Percentiles rank a stretch among this genome's conserved stretches.
Evolutionary conservation across 2,888 invertebrate genomes (phyloP).

Genomic region (Thysanoteuthis rhombus): DNA sequence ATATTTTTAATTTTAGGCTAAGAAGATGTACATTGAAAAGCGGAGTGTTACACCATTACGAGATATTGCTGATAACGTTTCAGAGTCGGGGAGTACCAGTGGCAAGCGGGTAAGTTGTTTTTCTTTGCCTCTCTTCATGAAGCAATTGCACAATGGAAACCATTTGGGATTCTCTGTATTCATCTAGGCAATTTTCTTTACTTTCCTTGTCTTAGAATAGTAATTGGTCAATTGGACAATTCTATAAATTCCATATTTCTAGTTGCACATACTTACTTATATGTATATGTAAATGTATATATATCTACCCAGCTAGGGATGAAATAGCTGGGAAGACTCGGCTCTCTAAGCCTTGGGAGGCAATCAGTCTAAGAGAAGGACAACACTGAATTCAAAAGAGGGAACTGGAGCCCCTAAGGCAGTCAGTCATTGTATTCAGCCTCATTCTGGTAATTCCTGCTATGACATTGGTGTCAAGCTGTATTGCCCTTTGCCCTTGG

Average conservation of each 20-base stretch:
- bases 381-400: too few species aligned
- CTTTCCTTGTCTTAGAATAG: neutral
- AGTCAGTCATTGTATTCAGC: too few species aligned
- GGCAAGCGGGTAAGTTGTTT: slow-evolving; percentile 46
- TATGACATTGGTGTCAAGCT: too few species aligned
- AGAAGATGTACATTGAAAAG: slow-evolving; percentile 73
- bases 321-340: too few species aligned
- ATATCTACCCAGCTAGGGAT: too few species aligned
- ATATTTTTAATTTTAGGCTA: slow-evolving; percentile 64
- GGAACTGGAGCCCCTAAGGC: too few species aligned
- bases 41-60: slow-evolving; percentile 55
- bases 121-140: neutral
- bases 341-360: too few species aligned
- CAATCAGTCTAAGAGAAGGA: too few species aligned
- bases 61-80: slow-evolving; percentile 58
- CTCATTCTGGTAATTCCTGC: too few species aligned
- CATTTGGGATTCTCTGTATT: neutral
- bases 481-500: too few species aligned
- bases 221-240: neutral
- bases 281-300: neutral
- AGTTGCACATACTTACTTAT: neutral
- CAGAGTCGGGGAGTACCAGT: slow-evolving; percentile 59
- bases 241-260: neutral
- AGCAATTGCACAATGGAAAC: neutral
- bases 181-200: too few species aligned